These are phyloP conservation scores for Mesitornis unicolor DNA, from an alignment of 2,113 vertebrate species.

Conservation along the genomic window DNA sequence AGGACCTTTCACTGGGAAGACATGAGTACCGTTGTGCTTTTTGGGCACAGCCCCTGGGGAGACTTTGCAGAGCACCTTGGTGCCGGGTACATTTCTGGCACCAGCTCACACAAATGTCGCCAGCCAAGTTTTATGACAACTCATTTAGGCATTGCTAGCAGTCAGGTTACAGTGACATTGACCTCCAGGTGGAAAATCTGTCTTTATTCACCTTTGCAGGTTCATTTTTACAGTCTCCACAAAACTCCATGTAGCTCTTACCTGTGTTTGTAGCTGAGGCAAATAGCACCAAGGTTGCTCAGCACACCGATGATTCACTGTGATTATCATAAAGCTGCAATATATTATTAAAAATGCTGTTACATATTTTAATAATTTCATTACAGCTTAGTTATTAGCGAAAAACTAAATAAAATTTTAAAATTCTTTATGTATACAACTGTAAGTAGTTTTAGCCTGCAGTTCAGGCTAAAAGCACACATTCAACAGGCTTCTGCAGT, in stretches of 20 bases:
- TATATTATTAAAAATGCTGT: background rate
- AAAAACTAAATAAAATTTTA: background rate
- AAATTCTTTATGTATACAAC: background rate
- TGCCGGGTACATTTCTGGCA: background rate
- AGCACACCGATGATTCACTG: background rate
- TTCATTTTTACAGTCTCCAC: background rate
- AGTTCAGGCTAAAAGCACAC: background rate
- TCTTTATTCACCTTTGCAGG: background rate
- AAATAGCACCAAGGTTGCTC: background rate
- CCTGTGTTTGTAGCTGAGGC: background rate
- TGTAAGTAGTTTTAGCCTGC: background rate
- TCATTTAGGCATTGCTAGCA: background rate
- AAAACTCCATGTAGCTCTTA: background rate
- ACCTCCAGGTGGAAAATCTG: background rate
- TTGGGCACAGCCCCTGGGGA: background rate
- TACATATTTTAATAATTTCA: background rate
- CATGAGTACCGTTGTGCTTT: background rate
- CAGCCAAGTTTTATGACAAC: background rate
- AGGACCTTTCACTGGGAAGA: background rate
- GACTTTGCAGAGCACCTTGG: background rate
- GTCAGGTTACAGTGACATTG: background rate
- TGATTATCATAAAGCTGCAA: background rate
- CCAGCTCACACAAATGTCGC: background rate
- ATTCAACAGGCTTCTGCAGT: background rate
- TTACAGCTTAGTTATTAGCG: background rate